Base-by-base conservation (phyloP, 2,797 vertebrate genomes). In the Streptopelia turtur region DNA sequence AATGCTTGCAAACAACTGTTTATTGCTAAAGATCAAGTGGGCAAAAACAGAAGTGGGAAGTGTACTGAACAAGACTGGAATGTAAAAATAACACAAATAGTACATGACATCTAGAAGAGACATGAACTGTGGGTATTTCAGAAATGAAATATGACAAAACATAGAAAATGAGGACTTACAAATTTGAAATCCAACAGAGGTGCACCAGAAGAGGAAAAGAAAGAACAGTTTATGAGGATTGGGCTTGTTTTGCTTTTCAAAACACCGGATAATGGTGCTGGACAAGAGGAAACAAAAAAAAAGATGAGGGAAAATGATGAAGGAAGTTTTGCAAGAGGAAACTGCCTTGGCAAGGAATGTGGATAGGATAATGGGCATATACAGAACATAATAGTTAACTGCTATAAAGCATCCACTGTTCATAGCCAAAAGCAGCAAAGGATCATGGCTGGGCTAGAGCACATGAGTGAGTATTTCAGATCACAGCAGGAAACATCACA, bases 311-410 rank as follows among this genome's bases (percentile, higher is more conserved):
- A 80, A 92, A 91, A 88, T 13, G 14, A 72, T 5, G 50, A 91
- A 91, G 80, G 63, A 87, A 86, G 56, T 88, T 93, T 88, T 81
- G 80, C 65, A 90, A 89, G 79, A 93, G 93, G 75, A 96, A 90
- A 71, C 57, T 57, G 64, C 47, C 57, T 87, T 94, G 90, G 86
- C 91, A 84, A 84, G 56, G 77, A 82, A 27, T 9, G 31, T 35
- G 75, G 31, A 47, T 41, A 43, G 85, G 56, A 63, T 74, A 87
- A 77, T 3, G 27, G 41, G 64, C 0, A 1, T 77, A 68, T 28
- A 80, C 3, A 7, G 81, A 94, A 79, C 27, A 47, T 14, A 90
- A 90, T 8, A 72, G 66, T 81, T 76, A 86, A 90, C 45, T 77
- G 22, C 80, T 45, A 74, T 57, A 87, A 90, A 87, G 35, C 49